These are phyloP conservation scores for Erebia aethiops DNA, from an alignment of 2,888 invertebrate species.

Conservation along the genomic window DNA sequence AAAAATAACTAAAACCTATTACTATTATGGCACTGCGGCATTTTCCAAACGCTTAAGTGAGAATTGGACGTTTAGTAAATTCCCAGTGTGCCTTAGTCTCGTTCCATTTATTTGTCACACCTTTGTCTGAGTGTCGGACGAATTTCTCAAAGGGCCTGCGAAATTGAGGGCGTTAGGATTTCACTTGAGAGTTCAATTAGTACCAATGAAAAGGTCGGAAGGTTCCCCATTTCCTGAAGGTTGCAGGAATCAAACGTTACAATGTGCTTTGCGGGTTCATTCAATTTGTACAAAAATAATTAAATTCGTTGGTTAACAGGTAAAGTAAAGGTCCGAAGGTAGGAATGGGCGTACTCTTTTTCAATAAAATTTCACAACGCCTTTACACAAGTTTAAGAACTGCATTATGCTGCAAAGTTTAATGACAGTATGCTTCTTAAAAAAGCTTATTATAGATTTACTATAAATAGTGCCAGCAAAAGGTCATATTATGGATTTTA, in stretches of 20 bases:
- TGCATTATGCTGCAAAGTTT: too few species aligned
- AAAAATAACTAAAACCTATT: neutral
- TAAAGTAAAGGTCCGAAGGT: too few species aligned
- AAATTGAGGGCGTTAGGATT: constrained; percentile 28
- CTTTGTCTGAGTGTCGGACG: constrained; percentile 35
- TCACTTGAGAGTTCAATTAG: constrained; percentile 19
- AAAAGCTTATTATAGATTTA: too few species aligned
- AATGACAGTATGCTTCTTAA: too few species aligned
- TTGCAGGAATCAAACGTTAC: neutral
- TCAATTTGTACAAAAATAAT: too few species aligned
- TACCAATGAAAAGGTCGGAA: constrained; percentile 5
- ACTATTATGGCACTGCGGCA: neutral
- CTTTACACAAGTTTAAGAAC: too few species aligned
- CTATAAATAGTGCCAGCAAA: too few species aligned
- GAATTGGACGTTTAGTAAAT: constrained; percentile 18
- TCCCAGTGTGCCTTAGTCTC: constrained; percentile 24
- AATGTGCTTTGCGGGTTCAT: too few species aligned
- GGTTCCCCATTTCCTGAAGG: neutral
- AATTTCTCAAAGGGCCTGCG: constrained; percentile 29
- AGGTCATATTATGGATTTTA: too few species aligned
- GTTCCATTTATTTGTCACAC: constrained; percentile 36
- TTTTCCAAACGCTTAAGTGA: neutral
- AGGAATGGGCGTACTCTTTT: too few species aligned
- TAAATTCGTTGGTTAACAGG: too few species aligned
- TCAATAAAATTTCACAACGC: too few species aligned